Evolutionary conservation across 2,797 vertebrate species (phyloP).

Genomic region (Arnoldichthys spilopterus): DNA sequence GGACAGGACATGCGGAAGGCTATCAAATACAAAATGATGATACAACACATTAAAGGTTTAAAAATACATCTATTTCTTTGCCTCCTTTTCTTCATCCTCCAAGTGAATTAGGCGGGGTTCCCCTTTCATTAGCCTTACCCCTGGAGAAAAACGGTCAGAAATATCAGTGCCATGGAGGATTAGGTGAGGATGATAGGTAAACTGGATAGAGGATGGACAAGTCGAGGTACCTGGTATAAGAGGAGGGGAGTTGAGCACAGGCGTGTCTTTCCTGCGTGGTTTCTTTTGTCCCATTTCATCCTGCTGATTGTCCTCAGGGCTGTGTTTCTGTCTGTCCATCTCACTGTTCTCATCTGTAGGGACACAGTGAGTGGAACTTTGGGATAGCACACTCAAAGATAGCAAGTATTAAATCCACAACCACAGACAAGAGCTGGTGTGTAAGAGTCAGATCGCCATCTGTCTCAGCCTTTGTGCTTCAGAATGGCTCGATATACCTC

Average conservation of each 20-base stretch:
- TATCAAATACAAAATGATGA: slow-evolving; percentile 7
- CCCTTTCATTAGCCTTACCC: slow-evolving; percentile 78
- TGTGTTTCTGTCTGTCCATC: slow-evolving; percentile 57
- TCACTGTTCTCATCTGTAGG: slow-evolving; percentile 42
- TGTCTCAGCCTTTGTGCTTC: slow-evolving; percentile 41
- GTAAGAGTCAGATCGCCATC: slow-evolving; percentile 11
- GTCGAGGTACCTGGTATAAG: slow-evolving; percentile 80
- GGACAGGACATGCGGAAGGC: slow-evolving; percentile 15
- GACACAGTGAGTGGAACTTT: slow-evolving; percentile 11
- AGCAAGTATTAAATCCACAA: slow-evolving; percentile 15
- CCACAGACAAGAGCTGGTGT: slow-evolving; percentile 5
- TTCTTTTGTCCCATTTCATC: slow-evolving; percentile 83
- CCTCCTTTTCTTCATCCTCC: slow-evolving; percentile 89
- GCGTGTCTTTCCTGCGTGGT: slow-evolving; percentile 90
- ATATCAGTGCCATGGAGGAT: neutral
- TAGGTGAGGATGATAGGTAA: neutral
- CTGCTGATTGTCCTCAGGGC: slow-evolving; percentile 62
- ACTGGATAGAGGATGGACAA: slow-evolving; percentile 1
- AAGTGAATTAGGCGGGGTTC: slow-evolving; percentile 80
- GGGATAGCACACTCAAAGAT: neutral
- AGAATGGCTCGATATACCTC: neutral
- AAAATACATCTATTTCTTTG: slow-evolving; percentile 67
- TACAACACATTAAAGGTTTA: slow-evolving; percentile 26
- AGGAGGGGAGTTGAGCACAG: slow-evolving; percentile 79
- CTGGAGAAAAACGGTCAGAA: slow-evolving; percentile 44